phyloP scores from a whole-genome alignment of 1,140 invertebrate species.

The Riptortus pedestris region DNA sequence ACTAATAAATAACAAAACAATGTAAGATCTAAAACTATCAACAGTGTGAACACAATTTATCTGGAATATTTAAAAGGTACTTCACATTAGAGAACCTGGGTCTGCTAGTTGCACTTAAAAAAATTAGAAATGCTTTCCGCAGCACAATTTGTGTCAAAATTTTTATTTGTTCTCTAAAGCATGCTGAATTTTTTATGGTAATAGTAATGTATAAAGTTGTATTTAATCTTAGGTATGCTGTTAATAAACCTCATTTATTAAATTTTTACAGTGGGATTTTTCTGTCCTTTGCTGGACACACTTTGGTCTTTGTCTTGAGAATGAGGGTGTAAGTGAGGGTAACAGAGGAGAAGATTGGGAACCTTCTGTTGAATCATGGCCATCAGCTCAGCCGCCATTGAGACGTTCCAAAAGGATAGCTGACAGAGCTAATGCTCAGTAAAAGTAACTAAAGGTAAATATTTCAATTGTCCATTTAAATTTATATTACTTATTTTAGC shows the following conservation, averaged over 20 bases:
- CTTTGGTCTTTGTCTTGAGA: too few relatives aligned
- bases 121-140: background rate
- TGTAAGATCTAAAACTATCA: too few relatives aligned
- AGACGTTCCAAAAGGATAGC: background rate
- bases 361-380: background rate
- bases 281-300: conserved; percentile 26
- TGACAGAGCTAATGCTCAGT: background rate
- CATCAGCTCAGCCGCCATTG: background rate
- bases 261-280: conserved; percentile 27
- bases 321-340: background rate
- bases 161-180: background rate
- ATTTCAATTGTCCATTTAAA: too few relatives aligned
- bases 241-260: background rate
- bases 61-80: too few relatives aligned
- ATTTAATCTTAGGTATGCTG: background rate
- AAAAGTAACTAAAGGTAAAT: too few relatives aligned
- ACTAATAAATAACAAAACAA: too few relatives aligned
- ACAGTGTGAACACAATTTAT: too few relatives aligned
- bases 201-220: too few relatives aligned
- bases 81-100: background rate
- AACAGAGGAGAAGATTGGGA: background rate
- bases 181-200: background rate
- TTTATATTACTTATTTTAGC: too few relatives aligned
- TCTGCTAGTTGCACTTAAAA: background rate
- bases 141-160: background rate